Evolutionary conservation across 2,797 vertebrate species (phyloP).

Genomic region (Podarcis siculus): DNA sequence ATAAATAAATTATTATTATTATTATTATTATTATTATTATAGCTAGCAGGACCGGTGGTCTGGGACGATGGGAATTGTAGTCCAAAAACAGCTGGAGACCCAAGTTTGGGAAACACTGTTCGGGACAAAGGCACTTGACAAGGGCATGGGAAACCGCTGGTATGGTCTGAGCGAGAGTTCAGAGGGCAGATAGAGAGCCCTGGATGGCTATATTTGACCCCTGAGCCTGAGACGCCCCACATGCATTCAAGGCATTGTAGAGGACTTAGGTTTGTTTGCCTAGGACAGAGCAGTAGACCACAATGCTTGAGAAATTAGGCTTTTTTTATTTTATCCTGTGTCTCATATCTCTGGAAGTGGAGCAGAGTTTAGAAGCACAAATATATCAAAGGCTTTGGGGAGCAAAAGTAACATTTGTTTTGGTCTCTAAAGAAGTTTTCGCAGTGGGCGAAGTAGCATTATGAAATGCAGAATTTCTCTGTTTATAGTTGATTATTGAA

Average conservation of each 20-base stretch:
- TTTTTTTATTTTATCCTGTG: background rate
- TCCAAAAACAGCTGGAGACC: no score
- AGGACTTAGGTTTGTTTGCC: background rate
- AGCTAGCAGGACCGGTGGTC: no score
- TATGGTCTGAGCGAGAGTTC: background rate
- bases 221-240: background rate
- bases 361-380: background rate
- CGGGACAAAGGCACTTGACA: no score
- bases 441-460: background rate
- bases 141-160: background rate
- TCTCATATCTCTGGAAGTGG: background rate
- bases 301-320: background rate
- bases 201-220: no score
- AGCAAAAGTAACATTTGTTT: background rate
- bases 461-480: conserved; percentile 15
- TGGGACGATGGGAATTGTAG: no score
- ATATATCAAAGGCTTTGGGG: background rate
- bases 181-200: no score
- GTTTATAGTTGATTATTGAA: background rate
- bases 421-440: conserved; percentile 16
- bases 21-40: no score
- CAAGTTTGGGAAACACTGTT: no score
- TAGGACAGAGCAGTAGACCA: background rate
- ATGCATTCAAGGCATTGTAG: background rate
- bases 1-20: no score